These are phyloP conservation scores for Buteo buteo DNA, from an alignment of 2,113 vertebrate genomes.

Conservation along the genomic window DNA sequence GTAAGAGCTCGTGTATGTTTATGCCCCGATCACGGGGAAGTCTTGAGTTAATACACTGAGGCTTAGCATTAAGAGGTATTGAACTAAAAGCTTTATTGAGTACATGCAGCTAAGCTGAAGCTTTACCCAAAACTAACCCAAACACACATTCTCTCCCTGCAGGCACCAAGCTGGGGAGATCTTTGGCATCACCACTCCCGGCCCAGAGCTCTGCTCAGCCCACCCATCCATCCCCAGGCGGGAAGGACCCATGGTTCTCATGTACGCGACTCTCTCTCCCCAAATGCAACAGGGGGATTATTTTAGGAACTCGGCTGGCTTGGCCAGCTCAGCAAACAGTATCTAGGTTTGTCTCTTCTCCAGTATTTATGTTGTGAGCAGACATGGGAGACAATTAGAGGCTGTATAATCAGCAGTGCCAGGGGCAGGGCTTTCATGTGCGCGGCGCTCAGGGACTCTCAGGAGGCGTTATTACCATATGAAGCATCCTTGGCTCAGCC, in stretches of 20 bases:
- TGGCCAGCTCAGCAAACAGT: background rate
- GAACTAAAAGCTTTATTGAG: slow-evolving; percentile 36
- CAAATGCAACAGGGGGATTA: accelerated
- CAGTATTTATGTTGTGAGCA: slow-evolving; percentile 2
- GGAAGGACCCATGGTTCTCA: background rate
- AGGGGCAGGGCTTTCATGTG: slow-evolving; percentile 62
- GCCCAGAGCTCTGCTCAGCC: background rate
- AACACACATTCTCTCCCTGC: background rate
- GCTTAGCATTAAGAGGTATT: slow-evolving; percentile 22
- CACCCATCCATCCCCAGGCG: accelerated
- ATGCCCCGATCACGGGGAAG: background rate
- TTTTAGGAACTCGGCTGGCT: background rate
- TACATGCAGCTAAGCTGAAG: background rate
- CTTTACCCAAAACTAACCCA: background rate
- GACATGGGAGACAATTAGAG: slow-evolving; percentile 66
- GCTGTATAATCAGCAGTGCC: slow-evolving; percentile 62
- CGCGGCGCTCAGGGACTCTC: background rate
- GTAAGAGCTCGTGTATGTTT: background rate
- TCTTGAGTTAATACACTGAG: background rate
- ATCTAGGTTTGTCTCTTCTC: background rate
- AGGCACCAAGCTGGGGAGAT: background rate
- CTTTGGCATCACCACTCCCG: background rate
- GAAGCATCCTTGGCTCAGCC: slow-evolving; percentile 60
- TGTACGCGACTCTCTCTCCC: accelerated
- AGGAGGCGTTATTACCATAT: slow-evolving; percentile 63